Evolutionary conservation across 2,113 vertebrate genomes (phyloP).

Genomic region (Grammomys surdaster): DNA sequence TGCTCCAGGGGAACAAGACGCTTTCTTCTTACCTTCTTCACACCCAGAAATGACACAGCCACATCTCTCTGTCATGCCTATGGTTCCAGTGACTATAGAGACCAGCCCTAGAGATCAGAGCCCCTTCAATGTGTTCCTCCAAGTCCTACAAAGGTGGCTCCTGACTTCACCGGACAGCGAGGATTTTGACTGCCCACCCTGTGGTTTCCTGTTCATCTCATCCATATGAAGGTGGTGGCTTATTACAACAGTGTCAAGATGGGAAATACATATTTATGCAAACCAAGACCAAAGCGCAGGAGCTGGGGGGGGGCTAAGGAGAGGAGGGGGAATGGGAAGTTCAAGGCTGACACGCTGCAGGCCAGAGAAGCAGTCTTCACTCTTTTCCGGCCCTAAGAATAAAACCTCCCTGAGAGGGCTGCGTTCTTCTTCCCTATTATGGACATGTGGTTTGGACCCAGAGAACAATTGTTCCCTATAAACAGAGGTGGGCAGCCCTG

Average conservation of each 20-base stretch:
- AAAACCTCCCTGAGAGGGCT: slow-evolving; percentile 50
- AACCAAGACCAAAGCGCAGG: slow-evolving; percentile 8
- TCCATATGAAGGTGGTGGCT: slow-evolving; percentile 76
- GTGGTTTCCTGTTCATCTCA: slow-evolving; percentile 68
- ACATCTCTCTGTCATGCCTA: not conserved
- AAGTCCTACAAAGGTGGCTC: not conserved
- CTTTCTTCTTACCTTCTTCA: not conserved
- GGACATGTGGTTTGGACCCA: slow-evolving; percentile 67
- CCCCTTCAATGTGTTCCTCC: not conserved
- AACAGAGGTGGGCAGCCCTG: slow-evolving; percentile 44
- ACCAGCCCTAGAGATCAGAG: not conserved
- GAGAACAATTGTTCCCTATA: slow-evolving; percentile 40
- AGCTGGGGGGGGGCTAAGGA: not conserved
- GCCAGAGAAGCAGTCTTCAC: slow-evolving; percentile 52
- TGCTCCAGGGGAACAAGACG: not conserved
- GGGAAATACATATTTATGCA: slow-evolving; percentile 55
- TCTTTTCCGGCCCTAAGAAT: slow-evolving; percentile 70
- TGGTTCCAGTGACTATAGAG: rapidly evolving
- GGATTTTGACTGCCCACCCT: slow-evolving; percentile 77
- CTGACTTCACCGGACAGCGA: slow-evolving; percentile 26
- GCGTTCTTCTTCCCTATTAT: slow-evolving; percentile 78
- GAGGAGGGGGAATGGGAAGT: not conserved
- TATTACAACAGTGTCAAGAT: slow-evolving; percentile 64
- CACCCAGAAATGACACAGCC: not conserved
- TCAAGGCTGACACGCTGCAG: slow-evolving; percentile 63